Evolutionary conservation across 2,113 vertebrate genomes (phyloP).

Genomic region (Beaufortia kweichowensis): DNA sequence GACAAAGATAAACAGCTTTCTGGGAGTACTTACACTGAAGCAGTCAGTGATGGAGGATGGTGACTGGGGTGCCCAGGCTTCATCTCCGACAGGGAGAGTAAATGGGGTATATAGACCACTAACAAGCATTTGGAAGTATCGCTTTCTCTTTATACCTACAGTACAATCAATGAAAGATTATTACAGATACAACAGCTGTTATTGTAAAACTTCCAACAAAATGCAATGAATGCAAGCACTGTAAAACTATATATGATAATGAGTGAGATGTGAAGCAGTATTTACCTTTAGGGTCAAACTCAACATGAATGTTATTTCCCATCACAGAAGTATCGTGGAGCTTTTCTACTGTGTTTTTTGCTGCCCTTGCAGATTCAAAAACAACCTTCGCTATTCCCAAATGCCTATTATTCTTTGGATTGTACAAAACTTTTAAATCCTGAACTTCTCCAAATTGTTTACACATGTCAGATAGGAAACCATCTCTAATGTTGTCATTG

Average conservation of each 20-base stretch:
- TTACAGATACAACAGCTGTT: slow-evolving; percentile 1
- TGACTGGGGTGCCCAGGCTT: slow-evolving; percentile 71
- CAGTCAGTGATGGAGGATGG: slow-evolving; percentile 76
- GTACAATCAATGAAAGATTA: slow-evolving; percentile 25
- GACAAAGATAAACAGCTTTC: background rate
- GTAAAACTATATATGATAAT: background rate
- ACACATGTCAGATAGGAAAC: slow-evolving; percentile 92
- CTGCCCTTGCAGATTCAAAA: slow-evolving; percentile 87
- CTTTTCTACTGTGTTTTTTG: slow-evolving; percentile 85
- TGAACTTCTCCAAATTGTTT: slow-evolving; percentile 88
- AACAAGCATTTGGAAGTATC: slow-evolving; percentile 88
- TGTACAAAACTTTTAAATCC: slow-evolving; percentile 92
- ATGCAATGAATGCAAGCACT: background rate
- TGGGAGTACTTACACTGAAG: slow-evolving; percentile 74
- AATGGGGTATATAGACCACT: slow-evolving; percentile 88
- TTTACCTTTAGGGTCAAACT: slow-evolving; percentile 94
- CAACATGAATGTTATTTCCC: slow-evolving; percentile 96
- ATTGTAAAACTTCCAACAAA: background rate
- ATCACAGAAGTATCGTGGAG: slow-evolving; percentile 94
- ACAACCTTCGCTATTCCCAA: slow-evolving; percentile 92
- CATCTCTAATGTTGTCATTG: slow-evolving; percentile 92
- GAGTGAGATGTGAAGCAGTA: background rate
- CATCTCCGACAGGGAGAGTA: slow-evolving; percentile 85
- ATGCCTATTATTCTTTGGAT: slow-evolving; percentile 95
- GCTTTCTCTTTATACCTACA: slow-evolving; percentile 90